Percentiles rank a stretch among this genome's conserved stretches.
Conservation (phyloP, 2,888 invertebrate species). For the Drosophila percnosoma region DNA sequence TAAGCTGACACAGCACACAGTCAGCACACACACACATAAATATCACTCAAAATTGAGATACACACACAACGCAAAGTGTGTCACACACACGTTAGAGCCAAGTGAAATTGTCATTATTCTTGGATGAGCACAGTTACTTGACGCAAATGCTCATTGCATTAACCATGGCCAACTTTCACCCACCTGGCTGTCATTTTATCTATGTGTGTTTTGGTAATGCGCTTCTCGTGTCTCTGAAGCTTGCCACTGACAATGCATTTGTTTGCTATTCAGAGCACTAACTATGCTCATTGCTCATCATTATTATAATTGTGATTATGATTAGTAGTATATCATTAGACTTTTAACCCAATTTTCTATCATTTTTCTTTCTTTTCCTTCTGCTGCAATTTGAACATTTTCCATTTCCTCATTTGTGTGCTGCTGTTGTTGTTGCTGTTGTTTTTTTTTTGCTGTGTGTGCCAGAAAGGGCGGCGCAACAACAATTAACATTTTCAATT, state of each 20-base stretch:
- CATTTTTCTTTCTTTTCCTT: not conserved
- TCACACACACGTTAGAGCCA: slow-evolving; percentile 29
- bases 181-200: slow-evolving; percentile 1
- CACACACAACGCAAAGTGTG: slow-evolving; percentile 26
- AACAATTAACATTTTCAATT: slow-evolving; percentile 62
- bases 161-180: slow-evolving; percentile 54
- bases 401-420: slow-evolving; percentile 35
- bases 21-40: not conserved
- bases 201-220: slow-evolving; percentile 6
- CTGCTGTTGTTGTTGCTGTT: not conserved
- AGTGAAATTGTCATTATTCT: slow-evolving; percentile 55
- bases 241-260: slow-evolving; percentile 40
- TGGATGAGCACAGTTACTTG: slow-evolving; percentile 22
- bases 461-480: slow-evolving; percentile 36
- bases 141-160: slow-evolving; percentile 37
- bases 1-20: slow-evolving; percentile 2
- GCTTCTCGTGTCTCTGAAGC: slow-evolving; percentile 5
- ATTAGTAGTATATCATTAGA: slow-evolving; percentile 50
- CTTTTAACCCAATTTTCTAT: slow-evolving; percentile 61
- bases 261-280: slow-evolving; percentile 1
- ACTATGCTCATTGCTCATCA: slow-evolving; percentile 7
- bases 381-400: slow-evolving; percentile 4
- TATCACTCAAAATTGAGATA: not conserved
- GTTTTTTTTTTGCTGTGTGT: slow-evolving; percentile 10
- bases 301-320: slow-evolving; percentile 19